Evolutionary conservation across 2,113 vertebrate genomes (phyloP).

Genomic region (Hoplias malabaricus): DNA sequence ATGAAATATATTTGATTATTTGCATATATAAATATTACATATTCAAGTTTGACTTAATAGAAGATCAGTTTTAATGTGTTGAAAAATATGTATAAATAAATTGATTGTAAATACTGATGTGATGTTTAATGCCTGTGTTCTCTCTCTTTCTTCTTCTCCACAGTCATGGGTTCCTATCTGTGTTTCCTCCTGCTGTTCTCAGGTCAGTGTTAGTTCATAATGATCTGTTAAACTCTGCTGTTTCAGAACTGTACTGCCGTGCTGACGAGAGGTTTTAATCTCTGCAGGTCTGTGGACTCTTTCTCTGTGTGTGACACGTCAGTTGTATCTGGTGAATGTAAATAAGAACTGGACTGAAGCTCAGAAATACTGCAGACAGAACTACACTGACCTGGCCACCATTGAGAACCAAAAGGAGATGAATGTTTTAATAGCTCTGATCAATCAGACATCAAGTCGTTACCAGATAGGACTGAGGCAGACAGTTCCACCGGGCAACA

Average conservation of each 20-base stretch:
- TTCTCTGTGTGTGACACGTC: not conserved
- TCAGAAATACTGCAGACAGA: constrained; percentile 2
- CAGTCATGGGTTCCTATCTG: no score
- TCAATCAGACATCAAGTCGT: not conserved
- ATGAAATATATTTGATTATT: no score
- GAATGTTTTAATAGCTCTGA: not conserved
- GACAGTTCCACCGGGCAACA: not conserved
- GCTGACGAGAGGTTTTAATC: not conserved
- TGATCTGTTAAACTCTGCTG: not conserved
- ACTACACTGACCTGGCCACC: not conserved
- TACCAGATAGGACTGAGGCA: not conserved
- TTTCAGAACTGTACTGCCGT: not conserved
- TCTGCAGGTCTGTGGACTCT: not conserved
- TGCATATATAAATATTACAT: no score
- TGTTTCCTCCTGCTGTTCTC: not conserved
- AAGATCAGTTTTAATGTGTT: no score
- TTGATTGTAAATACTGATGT: no score
- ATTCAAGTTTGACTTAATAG: no score
- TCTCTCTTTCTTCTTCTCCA: no score
- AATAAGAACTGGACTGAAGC: not conserved
- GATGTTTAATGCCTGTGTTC: no score
- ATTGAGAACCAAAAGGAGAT: not conserved
- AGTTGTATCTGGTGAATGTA: not conserved
- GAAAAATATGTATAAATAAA: no score
- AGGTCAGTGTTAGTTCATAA: not conserved